Evolutionary conservation across 2,113 vertebrate genomes (phyloP), one percentile per base, ranked within the genome.

Genomic region (Dicaeum eximium): DNA sequence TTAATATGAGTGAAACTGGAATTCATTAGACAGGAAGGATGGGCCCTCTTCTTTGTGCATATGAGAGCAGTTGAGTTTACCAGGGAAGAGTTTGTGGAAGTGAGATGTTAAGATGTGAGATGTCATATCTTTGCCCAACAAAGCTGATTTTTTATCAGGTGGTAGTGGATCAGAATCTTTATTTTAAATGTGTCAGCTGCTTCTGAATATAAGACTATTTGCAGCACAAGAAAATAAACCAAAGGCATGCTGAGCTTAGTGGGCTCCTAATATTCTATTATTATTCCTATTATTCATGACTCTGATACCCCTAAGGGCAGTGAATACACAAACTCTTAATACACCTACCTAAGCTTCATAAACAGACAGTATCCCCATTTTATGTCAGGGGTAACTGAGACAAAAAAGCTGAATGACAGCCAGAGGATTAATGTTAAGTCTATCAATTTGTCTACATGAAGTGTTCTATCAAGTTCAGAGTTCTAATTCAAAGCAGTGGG

Each of bases 101-200:
- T 18, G 38, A 87, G 9, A 10, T 45, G 18, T 11, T 67, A 90
- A 31, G 7, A 15, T 64, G 23, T 54, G 33, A 64, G 11, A n/a
- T 28, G 50, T 27, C 5, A 1, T 15, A 13, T 40, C 11, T 77
- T 44, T 50, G 6, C 15, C 35, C 22, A 84, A 21, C 0, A 5
- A 66, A 73, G 7, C 1, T 0, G 1, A 50, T 83, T 61, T 70
- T 83, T 1, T 42, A 42, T 48, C 23, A 14, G 12, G 8, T 45
- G 12, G 2, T 8, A 9, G 13, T 23, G 8, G 14, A 15, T 33
- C 13, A 81, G 27, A 54, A 51, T 19, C 22, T 45, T 58, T 57
- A 22, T 86, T 88, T 85, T 58, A 67, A 67, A 71, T 1, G 0
- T 42, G 7, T 54, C 77, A 73, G 3, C 8, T 86, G 7, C 6